Evolutionary conservation across 2,888 invertebrate genomes (phyloP), one percentile per base, ranked within the genome.

Genomic region (Nasonia oneida): DNA sequence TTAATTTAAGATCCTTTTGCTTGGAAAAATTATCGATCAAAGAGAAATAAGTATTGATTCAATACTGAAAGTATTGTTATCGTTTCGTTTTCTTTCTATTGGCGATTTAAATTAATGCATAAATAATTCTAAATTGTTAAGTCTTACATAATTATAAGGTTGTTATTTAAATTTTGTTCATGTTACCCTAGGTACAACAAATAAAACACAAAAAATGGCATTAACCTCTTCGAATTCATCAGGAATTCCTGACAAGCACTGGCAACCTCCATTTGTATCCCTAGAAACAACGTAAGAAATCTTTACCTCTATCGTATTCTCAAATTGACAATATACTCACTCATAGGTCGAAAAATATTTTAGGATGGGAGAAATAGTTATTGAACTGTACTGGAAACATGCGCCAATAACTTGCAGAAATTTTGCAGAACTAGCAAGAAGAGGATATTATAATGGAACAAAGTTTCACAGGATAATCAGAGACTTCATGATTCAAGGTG

Each of bases 371-470:
- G 97, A 97, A 90, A 95, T 99, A 78, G 95, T 96, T 0, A 94
- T 99, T 77, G 99, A 99, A 94, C 94, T 99, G 88, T 99, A 99
- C 92, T 99, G 99, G 99, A 98, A 98, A 92, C 99, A 99, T 93
- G 97, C 99, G 0, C 99, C 99, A n/a, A 96, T 96, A 89, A 99
- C 99, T 0, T 99, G 99, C 90, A 95, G 98, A 91, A 99, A 99
- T 93, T 99, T 99, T 94, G 99, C 99, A 86, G 99, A 99, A 93
- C 94, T 99, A 42, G 95, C 97, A 0, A 94, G 98, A 86, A 95
- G 99, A 90, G 99, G 98, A 33, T 99, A 99, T 94, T 99, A 99
- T 93, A 98, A 99, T 93, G 97, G 97, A 88, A 98, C 98, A 4
- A 97, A 98, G 90, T 99, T 99, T 93, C 99, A 99, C 93, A 95